A percentile compares a stretch with the other conserved stretches of the same genome.
Conservation (phyloP, 2,888 invertebrate species). For the Stenichneumon culpator region DNA sequence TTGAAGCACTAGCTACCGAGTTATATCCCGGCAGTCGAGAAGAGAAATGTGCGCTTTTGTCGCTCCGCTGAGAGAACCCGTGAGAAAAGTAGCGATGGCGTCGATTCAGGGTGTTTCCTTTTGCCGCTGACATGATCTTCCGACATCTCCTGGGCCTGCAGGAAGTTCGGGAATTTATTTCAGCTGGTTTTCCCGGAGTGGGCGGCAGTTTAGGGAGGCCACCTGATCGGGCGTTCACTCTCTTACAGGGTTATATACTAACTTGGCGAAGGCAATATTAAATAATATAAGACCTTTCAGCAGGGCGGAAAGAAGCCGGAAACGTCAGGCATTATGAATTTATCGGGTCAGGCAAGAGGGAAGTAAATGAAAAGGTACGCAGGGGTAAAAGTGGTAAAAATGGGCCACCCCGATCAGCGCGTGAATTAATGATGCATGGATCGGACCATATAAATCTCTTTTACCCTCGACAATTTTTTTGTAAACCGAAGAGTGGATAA, state of each 20-base stretch:
- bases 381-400: neutral
- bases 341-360: neutral
- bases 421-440: neutral
- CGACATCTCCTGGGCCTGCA: constrained; percentile 21
- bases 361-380: neutral
- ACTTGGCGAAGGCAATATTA: neutral
- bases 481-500: too few relatives aligned
- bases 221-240: neutral
- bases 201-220: too few relatives aligned
- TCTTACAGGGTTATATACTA: neutral
- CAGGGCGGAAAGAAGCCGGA: neutral
- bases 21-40: constrained; percentile 31
- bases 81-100: neutral
- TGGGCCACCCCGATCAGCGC: neutral
- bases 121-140: constrained; percentile 28
- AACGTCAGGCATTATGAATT: neutral
- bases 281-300: neutral
- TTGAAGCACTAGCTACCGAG: constrained; percentile 6
- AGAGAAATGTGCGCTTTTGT: constrained; percentile 40
- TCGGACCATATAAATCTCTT: neutral
- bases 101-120: neutral
- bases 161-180: constrained; percentile 33
- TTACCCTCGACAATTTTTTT: too few relatives aligned
- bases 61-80: constrained; percentile 7
- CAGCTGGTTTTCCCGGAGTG: neutral